These are phyloP conservation scores for Pycnonotus jocosus DNA, from an alignment of 2,113 vertebrate species.

Conservation along the genomic window DNA sequence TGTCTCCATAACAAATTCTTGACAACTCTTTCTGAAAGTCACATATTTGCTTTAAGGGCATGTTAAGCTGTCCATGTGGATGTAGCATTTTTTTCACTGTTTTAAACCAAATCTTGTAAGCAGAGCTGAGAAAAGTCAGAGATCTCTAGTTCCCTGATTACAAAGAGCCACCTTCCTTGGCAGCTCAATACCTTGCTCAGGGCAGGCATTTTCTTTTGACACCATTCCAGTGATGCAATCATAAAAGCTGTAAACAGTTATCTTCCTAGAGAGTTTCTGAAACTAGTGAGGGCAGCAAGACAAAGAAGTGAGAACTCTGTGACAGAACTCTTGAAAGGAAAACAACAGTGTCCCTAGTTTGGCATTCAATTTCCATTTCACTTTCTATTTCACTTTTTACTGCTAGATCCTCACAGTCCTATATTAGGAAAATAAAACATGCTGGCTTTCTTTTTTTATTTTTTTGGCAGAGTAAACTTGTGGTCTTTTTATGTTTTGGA, in stretches of 20 bases:
- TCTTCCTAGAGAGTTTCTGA: neutral
- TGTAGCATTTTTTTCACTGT: neutral
- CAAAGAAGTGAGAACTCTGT: neutral
- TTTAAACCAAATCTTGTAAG: neutral
- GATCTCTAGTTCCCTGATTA: neutral
- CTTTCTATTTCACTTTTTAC: neutral
- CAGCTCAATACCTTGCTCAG: neutral
- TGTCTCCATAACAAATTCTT: neutral
- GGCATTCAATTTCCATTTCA: neutral
- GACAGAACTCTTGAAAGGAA: neutral
- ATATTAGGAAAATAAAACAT: neutral
- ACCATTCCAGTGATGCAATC: neutral
- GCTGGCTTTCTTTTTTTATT: neutral
- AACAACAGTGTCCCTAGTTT: neutral
- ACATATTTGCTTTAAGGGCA: neutral
- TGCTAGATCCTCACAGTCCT: neutral
- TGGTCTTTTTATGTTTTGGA: neutral
- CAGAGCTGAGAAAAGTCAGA: neutral
- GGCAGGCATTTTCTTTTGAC: neutral
- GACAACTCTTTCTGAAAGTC: neutral
- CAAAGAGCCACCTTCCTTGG: neutral
- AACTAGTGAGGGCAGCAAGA: neutral
- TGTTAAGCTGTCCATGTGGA: neutral
- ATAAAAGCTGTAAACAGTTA: neutral
- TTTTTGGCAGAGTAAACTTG: neutral